A percentile compares a stretch with the other conserved stretches of the same genome.
phyloP scores from a whole-genome alignment of 2,888 invertebrate species.

The Dynastes tityus region DNA sequence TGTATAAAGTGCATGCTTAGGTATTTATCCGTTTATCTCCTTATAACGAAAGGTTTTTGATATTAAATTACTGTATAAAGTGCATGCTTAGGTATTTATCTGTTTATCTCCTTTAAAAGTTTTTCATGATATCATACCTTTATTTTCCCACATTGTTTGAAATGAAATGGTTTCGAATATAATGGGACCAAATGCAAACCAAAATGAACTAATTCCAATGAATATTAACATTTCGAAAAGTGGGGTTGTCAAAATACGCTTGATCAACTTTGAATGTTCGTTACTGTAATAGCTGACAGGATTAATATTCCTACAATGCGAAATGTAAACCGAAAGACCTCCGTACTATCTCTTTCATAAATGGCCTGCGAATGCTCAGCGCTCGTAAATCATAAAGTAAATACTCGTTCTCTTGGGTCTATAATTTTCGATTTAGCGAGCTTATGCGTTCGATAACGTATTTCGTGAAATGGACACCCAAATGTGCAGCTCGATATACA shows the following conservation, averaged over 20 bases:
- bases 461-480: slow-evolving; percentile 16
- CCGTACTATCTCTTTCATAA: slow-evolving; percentile 7
- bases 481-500: neutral
- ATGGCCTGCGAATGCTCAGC: neutral
- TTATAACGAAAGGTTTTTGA: too few relatives aligned
- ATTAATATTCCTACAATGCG: slow-evolving; percentile 25
- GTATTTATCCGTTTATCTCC: too few relatives aligned
- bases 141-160: too few relatives aligned
- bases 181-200: neutral
- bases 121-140: too few relatives aligned
- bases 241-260: neutral
- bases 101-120: too few relatives aligned
- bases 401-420: neutral
- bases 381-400: slow-evolving; percentile 18
- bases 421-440: slow-evolving; percentile 25
- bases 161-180: neutral
- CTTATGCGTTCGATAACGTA: slow-evolving; percentile 3
- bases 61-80: too few relatives aligned
- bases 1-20: too few relatives aligned
- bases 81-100: too few relatives aligned
- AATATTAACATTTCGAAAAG: slow-evolving; percentile 15
- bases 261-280: slow-evolving; percentile 16
- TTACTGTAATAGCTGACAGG: neutral
- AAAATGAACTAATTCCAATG: neutral
- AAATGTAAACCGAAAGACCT: neutral